Evolutionary conservation across 2,113 vertebrate genomes (phyloP).

Genomic region (Bungarus multicinctus): DNA sequence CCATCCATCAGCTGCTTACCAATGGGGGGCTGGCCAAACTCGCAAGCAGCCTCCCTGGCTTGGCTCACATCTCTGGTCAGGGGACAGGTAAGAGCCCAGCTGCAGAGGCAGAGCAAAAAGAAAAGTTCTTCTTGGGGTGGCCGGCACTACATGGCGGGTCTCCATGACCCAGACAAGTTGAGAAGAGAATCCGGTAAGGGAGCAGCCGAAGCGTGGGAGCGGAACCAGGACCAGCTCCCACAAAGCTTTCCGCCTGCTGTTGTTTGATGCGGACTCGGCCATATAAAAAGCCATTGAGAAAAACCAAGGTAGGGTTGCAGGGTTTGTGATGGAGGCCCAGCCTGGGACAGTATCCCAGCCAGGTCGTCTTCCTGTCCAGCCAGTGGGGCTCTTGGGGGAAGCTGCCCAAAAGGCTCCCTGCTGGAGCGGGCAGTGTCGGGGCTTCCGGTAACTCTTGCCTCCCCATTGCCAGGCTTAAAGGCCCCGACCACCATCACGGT

Average conservation of each 20-base stretch:
- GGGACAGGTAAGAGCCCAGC: conserved; percentile 79
- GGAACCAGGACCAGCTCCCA: neutral
- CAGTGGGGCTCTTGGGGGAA: neutral
- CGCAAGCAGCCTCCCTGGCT: conserved; percentile 86
- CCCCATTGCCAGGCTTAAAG: conserved; percentile 78
- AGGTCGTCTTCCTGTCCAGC: neutral
- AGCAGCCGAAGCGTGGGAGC: neutral
- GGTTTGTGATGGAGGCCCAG: neutral
- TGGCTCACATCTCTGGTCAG: conserved; percentile 92
- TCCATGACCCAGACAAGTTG: neutral
- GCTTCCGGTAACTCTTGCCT: rapidly evolving
- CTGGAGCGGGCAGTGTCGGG: rapidly evolving
- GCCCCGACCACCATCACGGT: conserved; percentile 90
- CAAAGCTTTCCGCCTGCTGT: neutral
- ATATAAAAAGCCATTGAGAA: no score
- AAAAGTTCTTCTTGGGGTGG: neutral
- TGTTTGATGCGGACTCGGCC: neutral
- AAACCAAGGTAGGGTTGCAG: neutral
- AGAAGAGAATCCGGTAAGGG: neutral
- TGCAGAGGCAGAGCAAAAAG: no score
- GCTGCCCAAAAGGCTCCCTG: neutral
- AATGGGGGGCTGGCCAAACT: conserved; percentile 92
- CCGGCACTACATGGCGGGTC: no score
- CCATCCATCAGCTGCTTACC: conserved; percentile 92
- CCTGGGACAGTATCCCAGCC: neutral